Conservation (phyloP, 1,140 invertebrate species). For the Rhopalosiphum maidis region DNA sequence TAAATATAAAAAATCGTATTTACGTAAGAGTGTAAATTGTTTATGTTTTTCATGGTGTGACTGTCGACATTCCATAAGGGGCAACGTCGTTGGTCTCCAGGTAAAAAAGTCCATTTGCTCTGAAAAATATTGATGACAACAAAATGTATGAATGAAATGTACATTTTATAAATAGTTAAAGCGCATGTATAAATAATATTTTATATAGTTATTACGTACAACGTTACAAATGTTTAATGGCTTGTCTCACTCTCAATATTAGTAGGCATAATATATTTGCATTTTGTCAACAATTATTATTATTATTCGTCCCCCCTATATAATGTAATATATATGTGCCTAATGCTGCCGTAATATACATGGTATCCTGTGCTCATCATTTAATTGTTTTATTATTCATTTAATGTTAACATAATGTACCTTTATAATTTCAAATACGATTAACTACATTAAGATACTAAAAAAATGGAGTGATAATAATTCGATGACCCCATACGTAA, state of each 20-base stretch:
- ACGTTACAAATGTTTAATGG: neutral
- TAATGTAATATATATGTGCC: neutral
- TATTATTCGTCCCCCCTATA: neutral
- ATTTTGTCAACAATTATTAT: neutral
- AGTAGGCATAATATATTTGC: neutral
- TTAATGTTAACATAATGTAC: neutral
- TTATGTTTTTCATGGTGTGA: neutral
- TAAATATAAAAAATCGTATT: neutral
- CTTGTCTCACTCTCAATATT: neutral
- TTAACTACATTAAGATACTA: neutral
- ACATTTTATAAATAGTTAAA: neutral
- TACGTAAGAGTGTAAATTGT: neutral
- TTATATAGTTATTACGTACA: too few relatives aligned
- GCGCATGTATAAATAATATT: neutral
- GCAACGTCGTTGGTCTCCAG: neutral
- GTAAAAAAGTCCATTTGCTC: neutral
- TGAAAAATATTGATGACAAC: neutral
- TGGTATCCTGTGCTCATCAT: neutral
- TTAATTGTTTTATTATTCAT: neutral
- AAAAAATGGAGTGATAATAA: neutral
- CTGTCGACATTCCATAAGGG: neutral
- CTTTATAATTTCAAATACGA: neutral
- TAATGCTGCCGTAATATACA: neutral
- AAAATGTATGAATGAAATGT: neutral
- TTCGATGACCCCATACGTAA: neutral